Evolutionary conservation across 2,113 vertebrate species (phyloP).

Genomic region (Cricetomys ansorgei): DNA sequence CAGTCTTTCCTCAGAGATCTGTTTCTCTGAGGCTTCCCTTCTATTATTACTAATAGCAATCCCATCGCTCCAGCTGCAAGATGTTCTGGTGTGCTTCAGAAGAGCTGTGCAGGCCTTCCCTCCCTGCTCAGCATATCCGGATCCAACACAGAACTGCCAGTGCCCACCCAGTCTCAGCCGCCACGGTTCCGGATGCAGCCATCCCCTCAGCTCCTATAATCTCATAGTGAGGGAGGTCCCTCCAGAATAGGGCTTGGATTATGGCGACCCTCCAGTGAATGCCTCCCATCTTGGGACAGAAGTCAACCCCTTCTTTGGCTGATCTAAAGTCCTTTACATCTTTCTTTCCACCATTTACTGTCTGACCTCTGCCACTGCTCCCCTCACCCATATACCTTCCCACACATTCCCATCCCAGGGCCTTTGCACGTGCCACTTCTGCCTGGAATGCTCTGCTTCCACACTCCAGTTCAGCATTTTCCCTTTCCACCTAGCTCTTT

Average conservation of each 20-base stretch:
- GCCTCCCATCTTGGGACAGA: not conserved
- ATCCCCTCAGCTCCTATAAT: not conserved
- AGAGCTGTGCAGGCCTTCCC: not conserved
- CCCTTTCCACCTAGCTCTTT: not conserved
- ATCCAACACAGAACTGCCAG: not conserved
- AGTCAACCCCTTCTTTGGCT: not conserved
- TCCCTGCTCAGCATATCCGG: not conserved
- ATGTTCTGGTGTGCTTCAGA: not conserved
- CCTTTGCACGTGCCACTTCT: not conserved
- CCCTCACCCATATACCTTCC: not conserved
- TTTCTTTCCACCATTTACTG: fast-evolving
- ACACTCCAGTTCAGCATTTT: not conserved
- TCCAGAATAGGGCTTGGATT: not conserved
- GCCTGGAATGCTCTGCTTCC: not conserved
- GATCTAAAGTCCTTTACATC: not conserved
- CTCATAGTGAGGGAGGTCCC: not conserved
- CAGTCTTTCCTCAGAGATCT: not conserved
- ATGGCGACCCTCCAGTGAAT: fast-evolving
- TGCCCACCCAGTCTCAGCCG: not conserved
- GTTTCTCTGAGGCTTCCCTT: not conserved
- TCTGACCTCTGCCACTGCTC: not conserved
- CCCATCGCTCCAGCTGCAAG: not conserved
- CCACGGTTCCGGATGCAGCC: no score
- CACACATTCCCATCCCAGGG: not conserved
- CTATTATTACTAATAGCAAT: not conserved